A percentile compares a stretch with the other conserved stretches of the same genome.
These are phyloP conservation scores for Mizuhopecten yessoensis DNA, from an alignment of 1,140 invertebrate genomes.

Conservation along the genomic window DNA sequence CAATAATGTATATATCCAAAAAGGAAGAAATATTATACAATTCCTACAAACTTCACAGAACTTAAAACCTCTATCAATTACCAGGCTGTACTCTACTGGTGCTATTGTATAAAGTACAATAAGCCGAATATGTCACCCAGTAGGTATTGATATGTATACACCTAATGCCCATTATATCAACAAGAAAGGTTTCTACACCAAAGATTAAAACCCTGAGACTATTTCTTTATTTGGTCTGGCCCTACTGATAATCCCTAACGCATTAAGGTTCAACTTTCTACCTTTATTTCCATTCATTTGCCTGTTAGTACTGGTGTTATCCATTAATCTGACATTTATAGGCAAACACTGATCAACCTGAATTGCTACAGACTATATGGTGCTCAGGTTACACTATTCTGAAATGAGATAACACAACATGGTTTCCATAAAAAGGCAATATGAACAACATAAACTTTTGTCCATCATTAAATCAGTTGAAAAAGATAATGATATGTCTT, in stretches of 20 bases:
- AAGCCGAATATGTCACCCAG: background rate
- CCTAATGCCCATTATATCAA: constrained; percentile 1
- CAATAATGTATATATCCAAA: background rate
- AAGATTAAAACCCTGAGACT: background rate
- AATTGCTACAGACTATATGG: too few species aligned
- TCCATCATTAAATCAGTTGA: too few species aligned
- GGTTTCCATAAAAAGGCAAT: too few species aligned
- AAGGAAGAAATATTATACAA: background rate
- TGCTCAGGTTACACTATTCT: too few species aligned
- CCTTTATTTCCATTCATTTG: background rate
- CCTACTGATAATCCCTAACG: background rate
- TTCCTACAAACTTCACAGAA: background rate
- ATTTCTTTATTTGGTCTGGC: background rate
- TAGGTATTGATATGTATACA: too few species aligned
- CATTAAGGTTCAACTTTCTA: too few species aligned
- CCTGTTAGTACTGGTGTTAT: background rate
- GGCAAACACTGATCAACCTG: too few species aligned
- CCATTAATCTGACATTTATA: background rate
- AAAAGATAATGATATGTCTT: too few species aligned
- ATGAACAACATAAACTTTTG: too few species aligned
- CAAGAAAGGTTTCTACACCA: background rate
- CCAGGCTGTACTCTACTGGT: background rate
- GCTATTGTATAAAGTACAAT: background rate
- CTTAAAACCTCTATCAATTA: background rate
- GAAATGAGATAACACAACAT: too few species aligned